Evolutionary conservation across 2,888 invertebrate species (phyloP), one percentile per base, ranked within the genome.

Genomic region (Conistra vaccinii): DNA sequence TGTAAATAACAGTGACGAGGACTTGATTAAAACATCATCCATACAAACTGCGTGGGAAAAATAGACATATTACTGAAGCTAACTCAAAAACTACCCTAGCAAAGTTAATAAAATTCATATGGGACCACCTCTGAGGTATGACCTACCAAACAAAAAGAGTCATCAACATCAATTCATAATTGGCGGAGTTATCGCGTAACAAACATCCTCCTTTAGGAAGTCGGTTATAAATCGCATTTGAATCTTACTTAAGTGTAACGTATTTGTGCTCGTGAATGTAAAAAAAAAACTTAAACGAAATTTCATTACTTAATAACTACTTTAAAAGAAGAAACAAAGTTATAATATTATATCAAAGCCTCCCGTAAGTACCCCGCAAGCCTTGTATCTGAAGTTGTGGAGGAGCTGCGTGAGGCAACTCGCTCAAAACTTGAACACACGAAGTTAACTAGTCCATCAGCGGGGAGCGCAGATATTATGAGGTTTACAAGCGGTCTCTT

Each of bases 361-460:
- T 32, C 32, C 4, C 32, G 17, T 32, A n/a, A 77, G 57, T 65
- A 78, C 20, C 51, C 6, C 48, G 32, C 53, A 42, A 57, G 42
- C 14, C 23, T 51, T n/a, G 55, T 62, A 45, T 17, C 57, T 23
- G 9, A 63, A 74, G 51, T 74, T 26, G 9, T 29, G n/a, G 6
- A 48, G 32, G 7, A 51, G n/a, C 61, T n/a, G 51, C 63, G 71
- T n/a, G 51, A 9, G 23, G 51, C 62, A 35, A n/a, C 70, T 42
- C 39, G 60, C 61, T 23, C 29, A 6, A n/a, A 69, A 75, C 65
- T 80, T 62, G 42, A 39, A 48, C 39, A 14, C 61, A 26, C 29
- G 42, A 81, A 80, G 66, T 80, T 70, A 69, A 81, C 65, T 66
- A 80, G 48, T 67, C 60, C 76, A 76, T 70, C 80, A 67, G 32